A percentile compares a stretch with the other conserved stretches of the same genome.
phyloP scores from a whole-genome alignment of 2,888 invertebrate genomes.

The Erynnis tages region DNA sequence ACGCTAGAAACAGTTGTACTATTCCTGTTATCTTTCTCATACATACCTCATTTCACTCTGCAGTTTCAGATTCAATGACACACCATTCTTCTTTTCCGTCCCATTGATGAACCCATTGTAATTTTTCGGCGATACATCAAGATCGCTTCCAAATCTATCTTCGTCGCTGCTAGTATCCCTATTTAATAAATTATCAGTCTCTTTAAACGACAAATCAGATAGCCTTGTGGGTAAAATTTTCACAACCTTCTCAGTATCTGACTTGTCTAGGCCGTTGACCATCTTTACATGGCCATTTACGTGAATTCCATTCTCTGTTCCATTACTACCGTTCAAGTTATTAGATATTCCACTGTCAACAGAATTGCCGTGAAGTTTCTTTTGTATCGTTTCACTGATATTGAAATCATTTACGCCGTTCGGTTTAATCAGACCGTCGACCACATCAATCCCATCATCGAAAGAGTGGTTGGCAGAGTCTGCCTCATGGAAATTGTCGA shows the following conservation, averaged over 20 bases:
- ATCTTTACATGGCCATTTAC: slow-evolving; percentile 36
- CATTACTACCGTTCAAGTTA: slow-evolving; percentile 55
- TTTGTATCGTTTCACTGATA: slow-evolving; percentile 43
- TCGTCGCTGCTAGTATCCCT: slow-evolving; percentile 65
- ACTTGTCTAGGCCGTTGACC: slow-evolving; percentile 29
- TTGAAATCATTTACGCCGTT: slow-evolving; percentile 43
- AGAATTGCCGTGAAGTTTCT: slow-evolving; percentile 65
- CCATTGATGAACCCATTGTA: slow-evolving; percentile 39
- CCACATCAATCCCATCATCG: slow-evolving; percentile 68
- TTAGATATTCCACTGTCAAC: slow-evolving; percentile 74
- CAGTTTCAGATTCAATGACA: slow-evolving; percentile 68
- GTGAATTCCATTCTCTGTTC: slow-evolving; percentile 41
- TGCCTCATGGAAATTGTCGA: slow-evolving; percentile 54
- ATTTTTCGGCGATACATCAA: slow-evolving; percentile 53
- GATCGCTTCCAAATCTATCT: slow-evolving; percentile 63
- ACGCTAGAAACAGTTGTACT: no score
- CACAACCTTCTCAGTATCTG: slow-evolving; percentile 40
- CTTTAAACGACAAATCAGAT: slow-evolving; percentile 66
- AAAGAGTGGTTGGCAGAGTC: slow-evolving; percentile 74
- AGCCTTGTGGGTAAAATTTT: slow-evolving; percentile 55
- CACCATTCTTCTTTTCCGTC: slow-evolving; percentile 60
- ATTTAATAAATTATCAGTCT: slow-evolving; percentile 52
- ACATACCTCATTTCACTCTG: slow-evolving; percentile 73
- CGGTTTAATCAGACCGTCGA: slow-evolving; percentile 59
- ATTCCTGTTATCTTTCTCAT: no score